Conservation (phyloP, 2,113 vertebrate species). For the Petrocephalus microphthalmus region DNA sequence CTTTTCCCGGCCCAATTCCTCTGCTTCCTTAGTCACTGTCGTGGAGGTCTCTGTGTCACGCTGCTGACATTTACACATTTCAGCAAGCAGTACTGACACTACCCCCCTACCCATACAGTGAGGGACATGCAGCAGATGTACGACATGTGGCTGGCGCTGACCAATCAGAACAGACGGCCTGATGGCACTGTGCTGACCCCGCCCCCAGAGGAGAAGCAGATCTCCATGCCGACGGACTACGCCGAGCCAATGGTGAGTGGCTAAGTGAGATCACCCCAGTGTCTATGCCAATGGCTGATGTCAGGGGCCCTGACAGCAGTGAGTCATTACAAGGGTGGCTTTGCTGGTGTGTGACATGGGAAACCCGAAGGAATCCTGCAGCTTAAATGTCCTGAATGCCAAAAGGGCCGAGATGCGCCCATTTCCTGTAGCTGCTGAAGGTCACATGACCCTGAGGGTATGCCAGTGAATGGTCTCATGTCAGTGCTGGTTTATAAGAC, state of each 20-base stretch:
- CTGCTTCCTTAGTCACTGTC: neutral
- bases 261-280: neutral
- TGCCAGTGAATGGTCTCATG: neutral
- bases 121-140: constrained; percentile 98
- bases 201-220: constrained; percentile 86
- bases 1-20: neutral
- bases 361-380: neutral
- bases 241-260: constrained; percentile 81
- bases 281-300: neutral
- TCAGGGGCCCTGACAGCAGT: neutral
- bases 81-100: neutral
- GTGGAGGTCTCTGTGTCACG: neutral
- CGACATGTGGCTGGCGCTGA: constrained; percentile 93
- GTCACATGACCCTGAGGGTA: neutral
- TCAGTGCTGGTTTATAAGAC: neutral
- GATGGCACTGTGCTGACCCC: constrained; percentile 73
- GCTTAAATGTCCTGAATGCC: neutral
- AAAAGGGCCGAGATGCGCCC: neutral
- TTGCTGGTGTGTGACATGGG: neutral
- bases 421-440: neutral
- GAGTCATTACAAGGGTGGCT: neutral
- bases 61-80: neutral
- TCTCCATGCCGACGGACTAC: constrained; percentile 92
- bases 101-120: constrained; percentile 57
- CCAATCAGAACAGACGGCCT: constrained; percentile 79